phyloP scores from a whole-genome alignment of 2,113 vertebrate species.

The Daphoenositta chrysoptera region DNA sequence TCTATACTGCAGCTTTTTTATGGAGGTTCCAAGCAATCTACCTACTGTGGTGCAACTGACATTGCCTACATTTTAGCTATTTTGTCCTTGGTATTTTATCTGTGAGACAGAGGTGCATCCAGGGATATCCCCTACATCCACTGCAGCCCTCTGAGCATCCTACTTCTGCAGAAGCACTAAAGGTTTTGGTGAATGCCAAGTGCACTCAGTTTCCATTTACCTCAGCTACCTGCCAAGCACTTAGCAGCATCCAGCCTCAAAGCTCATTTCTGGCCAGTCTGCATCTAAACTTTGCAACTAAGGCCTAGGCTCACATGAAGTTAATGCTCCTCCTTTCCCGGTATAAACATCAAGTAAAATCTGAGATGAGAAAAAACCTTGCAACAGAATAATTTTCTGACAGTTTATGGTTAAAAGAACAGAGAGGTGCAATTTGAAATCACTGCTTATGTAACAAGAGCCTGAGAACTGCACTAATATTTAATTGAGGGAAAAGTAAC shows the following conservation, averaged over 20 bases:
- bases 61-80: background rate
- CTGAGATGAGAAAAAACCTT: background rate
- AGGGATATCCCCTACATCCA: background rate
- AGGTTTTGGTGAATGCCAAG: background rate
- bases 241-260: background rate
- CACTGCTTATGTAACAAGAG: slow-evolving; percentile 67
- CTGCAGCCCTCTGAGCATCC: background rate
- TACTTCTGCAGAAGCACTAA: background rate
- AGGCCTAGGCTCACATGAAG: background rate
- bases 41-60: background rate
- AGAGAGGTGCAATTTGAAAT: slow-evolving; percentile 42
- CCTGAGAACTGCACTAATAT: slow-evolving; percentile 64
- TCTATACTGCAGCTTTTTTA: background rate
- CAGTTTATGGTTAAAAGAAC: slow-evolving; percentile 32
- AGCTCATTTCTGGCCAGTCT: background rate
- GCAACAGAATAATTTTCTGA: background rate
- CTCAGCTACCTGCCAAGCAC: background rate
- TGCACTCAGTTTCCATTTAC: background rate
- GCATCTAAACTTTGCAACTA: background rate
- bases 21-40: background rate
- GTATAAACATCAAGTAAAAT: background rate
- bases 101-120: background rate
- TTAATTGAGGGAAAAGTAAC: slow-evolving; percentile 73
- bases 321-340: background rate
- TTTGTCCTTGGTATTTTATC: background rate